Base-by-base conservation (phyloP, 1,140 invertebrate species). In the Gerris buenoi region DNA sequence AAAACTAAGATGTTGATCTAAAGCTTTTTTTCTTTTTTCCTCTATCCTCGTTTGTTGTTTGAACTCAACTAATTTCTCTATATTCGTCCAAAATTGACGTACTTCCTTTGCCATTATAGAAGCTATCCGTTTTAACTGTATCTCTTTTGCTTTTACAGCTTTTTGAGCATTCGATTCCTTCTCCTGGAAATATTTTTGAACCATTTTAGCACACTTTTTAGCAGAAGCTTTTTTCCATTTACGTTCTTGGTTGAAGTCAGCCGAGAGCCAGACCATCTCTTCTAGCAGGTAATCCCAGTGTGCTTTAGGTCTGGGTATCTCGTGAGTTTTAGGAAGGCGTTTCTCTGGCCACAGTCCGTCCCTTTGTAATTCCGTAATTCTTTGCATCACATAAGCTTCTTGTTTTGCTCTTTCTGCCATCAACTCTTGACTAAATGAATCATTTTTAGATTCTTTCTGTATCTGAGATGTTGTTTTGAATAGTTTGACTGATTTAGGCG, bases 281-380 rank as follows among this genome's bases (percentile, higher is more conserved):
- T 99, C 97, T 13, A 99, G 77, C 63, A 99, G 81, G 78, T 96
- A 99, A 77, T 99, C 97, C 95, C 95, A 98, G 76, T 99, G 96
- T n/a, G 89, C 88, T 81, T 98, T 98, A 22, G 85, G 81, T 71
- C 93, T 81, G 58, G 86, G 82, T 67, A 93, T 90, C 80, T 98
- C 95, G 73, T 93, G 86, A 25, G 95, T 84, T 81, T 96, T 95
- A 1, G 95, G 94, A 74, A 98, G 80, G 70, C 93, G 82, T 76
- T 89, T 86, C 74, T 94, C 90, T 60, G 91, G 88, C 95, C 95
- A 98, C 71, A 97, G 79, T 27, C 95, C 95, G 74, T 96, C 89
- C 72, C 85, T 87, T 77, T 88, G 92, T 73, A 89, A 80, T 80
- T 95, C 92, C 25, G 85, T 82, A 72, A 97, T 89, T 74, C 93